phyloP scores from a whole-genome alignment of 2,888 invertebrate species.

The Chaitophorus viminalis region DNA sequence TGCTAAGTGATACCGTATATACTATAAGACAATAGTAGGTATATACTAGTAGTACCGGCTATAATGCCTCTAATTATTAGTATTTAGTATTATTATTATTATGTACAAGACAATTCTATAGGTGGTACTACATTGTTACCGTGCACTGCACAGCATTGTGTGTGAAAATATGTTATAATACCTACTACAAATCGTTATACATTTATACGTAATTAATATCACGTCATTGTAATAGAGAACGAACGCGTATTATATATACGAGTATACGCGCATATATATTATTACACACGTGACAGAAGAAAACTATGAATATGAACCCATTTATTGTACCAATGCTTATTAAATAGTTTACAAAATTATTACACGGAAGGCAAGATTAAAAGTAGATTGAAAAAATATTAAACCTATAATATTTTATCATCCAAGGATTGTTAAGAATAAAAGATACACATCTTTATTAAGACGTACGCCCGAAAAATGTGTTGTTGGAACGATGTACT shows the following conservation, averaged over 20 bases:
- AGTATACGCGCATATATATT: neutral
- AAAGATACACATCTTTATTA: no score
- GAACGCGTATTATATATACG: no score
- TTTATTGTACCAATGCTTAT: no score
- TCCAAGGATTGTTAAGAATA: no score
- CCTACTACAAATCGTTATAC: neutral
- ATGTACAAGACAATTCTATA: neutral
- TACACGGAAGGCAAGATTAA: no score
- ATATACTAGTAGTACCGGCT: neutral
- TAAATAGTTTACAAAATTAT: no score
- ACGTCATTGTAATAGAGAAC: neutral
- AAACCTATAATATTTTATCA: no score
- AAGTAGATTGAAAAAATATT: no score
- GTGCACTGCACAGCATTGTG: neutral
- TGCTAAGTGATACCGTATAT: conserved; percentile 13
- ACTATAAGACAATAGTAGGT: neutral
- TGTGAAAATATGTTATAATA: conserved; percentile 5
- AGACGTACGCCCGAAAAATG: no score
- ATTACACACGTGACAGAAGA: neutral
- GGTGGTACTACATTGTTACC: neutral
- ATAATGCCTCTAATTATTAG: neutral
- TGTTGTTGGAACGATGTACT: no score
- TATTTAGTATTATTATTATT: no score
- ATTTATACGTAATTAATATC: conserved; percentile 27
- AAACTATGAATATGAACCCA: neutral